Evolutionary conservation across 2,113 vertebrate genomes (phyloP).

Genomic region (Tragelaphus scriptus): DNA sequence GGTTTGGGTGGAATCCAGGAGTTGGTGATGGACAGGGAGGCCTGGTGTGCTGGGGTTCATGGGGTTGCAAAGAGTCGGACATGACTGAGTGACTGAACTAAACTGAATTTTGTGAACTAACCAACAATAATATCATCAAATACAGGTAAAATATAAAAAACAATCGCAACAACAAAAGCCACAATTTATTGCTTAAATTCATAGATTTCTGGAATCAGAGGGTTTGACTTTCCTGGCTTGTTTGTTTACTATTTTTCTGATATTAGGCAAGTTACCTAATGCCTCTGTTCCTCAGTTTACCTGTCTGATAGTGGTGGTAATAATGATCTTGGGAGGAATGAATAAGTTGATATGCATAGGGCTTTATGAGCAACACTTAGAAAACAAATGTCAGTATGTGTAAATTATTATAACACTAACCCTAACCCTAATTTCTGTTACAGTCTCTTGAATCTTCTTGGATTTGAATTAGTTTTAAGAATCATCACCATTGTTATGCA

Average conservation of each 20-base stretch:
- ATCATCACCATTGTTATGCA: neutral
- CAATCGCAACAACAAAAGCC: neutral
- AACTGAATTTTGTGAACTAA: neutral
- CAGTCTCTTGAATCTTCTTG: neutral
- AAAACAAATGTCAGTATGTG: neutral
- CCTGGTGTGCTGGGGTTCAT: fast-evolving
- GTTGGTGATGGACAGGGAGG: too few species aligned
- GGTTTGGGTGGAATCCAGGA: too few species aligned
- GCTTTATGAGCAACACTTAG: neutral
- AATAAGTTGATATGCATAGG: neutral
- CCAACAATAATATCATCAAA: neutral
- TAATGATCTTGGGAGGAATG: neutral
- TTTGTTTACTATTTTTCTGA: neutral
- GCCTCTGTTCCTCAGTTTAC: neutral
- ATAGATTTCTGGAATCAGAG: neutral
- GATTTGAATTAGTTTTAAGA: neutral
- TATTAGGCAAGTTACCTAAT: neutral
- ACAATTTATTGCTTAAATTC: neutral
- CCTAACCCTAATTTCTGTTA: neutral
- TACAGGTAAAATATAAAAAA: neutral
- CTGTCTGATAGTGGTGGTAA: neutral
- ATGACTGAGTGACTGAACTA: too few species aligned
- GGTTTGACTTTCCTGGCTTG: neutral
- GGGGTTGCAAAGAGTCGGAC: too few species aligned
- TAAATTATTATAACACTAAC: neutral